Evolutionary conservation across 1,140 invertebrate genomes (phyloP).

Genomic region (Saxidomus purpurata): DNA sequence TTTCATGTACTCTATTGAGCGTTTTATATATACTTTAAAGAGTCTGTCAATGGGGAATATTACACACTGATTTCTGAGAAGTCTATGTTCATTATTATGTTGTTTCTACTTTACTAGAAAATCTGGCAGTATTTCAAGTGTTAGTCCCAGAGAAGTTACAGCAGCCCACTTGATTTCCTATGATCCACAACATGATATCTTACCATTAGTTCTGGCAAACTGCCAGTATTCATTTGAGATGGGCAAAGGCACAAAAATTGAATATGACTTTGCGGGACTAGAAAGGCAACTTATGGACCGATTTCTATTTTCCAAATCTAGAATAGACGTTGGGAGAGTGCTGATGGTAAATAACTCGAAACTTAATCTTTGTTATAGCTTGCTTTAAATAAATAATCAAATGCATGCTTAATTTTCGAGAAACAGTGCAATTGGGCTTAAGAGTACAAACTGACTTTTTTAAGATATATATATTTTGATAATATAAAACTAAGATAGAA

Average conservation of each 20-base stretch:
- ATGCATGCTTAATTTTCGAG: too few relatives aligned
- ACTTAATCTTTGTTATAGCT: background rate
- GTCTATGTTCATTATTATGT: too few relatives aligned
- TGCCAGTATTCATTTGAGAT: constrained; percentile 79
- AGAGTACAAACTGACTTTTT: too few relatives aligned
- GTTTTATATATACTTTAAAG: too few relatives aligned
- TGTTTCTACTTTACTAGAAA: constrained; percentile 10
- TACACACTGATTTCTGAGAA: too few relatives aligned
- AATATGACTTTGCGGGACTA: constrained; percentile 77
- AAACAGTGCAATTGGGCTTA: too few relatives aligned
- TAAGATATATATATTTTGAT: too few relatives aligned
- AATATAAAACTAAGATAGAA: too few relatives aligned
- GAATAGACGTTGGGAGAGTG: constrained; percentile 47
- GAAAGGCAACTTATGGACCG: constrained; percentile 74
- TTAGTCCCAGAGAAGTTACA: constrained; percentile 53
- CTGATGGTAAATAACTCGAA: background rate
- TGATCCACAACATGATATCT: constrained; percentile 75
- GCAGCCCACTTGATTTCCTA: constrained; percentile 74
- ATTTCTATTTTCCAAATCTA: constrained; percentile 73
- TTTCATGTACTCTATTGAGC: too few relatives aligned
- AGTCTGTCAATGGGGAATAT: too few relatives aligned
- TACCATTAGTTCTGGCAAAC: constrained; percentile 76
- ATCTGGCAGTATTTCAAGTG: constrained; percentile 18
- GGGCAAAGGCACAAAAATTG: constrained; percentile 71
- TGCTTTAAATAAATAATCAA: too few relatives aligned